Conservation (phyloP, 2,797 vertebrate genomes). For the Craterocephalus amniculus region DNA sequence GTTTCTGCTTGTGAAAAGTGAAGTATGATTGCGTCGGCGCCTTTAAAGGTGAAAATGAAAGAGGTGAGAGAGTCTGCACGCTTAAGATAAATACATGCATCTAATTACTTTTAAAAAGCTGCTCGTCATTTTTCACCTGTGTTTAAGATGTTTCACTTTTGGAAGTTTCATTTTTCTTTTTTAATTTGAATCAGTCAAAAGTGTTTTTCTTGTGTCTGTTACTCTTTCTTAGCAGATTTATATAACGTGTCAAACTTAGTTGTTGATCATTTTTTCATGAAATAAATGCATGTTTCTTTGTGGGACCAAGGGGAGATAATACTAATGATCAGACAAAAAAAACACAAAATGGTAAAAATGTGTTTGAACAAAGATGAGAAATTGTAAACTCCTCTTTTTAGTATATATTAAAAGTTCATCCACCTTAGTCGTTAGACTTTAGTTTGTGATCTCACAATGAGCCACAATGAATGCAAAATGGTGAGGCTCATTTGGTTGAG, state of each 20-base stretch:
- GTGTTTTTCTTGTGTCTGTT: neutral
- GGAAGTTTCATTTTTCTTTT: neutral
- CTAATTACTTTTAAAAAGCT: neutral
- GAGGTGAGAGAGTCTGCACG: neutral
- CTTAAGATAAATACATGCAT: neutral
- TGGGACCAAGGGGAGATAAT: neutral
- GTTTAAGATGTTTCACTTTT: neutral
- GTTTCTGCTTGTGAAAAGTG: slow-evolving; percentile 47
- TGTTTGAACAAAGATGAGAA: neutral
- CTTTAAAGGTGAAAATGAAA: slow-evolving; percentile 37
- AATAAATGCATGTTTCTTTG: neutral
- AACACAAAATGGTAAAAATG: neutral
- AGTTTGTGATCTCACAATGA: neutral
- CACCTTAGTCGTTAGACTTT: neutral
- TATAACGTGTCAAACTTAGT: slow-evolving; percentile 1
- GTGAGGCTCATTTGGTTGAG: slow-evolving; percentile 12
- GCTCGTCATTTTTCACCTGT: neutral
- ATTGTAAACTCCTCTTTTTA: neutral
- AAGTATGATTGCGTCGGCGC: slow-evolving; percentile 37
- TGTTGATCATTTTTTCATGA: slow-evolving; percentile 2
- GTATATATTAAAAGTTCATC: too few relatives aligned
- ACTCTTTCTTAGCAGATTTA: neutral
- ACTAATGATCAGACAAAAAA: neutral
- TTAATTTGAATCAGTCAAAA: neutral
- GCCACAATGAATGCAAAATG: neutral